Evolutionary conservation across 2,888 invertebrate species (phyloP).

Genomic region (Metellina segmentata): DNA sequence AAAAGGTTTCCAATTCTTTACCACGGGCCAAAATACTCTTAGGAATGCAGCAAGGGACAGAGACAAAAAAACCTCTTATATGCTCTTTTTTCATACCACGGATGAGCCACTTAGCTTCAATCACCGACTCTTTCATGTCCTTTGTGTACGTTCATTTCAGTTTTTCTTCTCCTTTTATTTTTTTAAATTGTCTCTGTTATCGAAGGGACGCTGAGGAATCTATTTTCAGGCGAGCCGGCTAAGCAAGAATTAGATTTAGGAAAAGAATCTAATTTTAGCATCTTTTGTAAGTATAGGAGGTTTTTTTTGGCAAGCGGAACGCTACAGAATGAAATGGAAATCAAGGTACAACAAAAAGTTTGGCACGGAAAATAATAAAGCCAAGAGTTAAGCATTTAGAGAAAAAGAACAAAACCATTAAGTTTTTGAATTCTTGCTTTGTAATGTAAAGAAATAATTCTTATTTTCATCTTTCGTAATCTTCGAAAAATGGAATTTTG

Average conservation of each 20-base stretch:
- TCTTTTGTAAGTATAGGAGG: slow-evolving; percentile 56
- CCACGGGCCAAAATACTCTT: slow-evolving; percentile 46
- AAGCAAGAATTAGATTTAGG: slow-evolving; percentile 67
- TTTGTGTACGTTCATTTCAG: slow-evolving; percentile 27
- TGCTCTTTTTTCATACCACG: neutral
- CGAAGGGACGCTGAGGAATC: slow-evolving; percentile 44
- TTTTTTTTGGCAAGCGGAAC: slow-evolving; percentile 41
- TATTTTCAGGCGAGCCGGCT: slow-evolving; percentile 69
- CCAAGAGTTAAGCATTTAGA: neutral
- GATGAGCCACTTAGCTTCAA: slow-evolving; percentile 12
- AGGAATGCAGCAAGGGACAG: slow-evolving; percentile 14
- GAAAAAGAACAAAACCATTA: too few relatives aligned
- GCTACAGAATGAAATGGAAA: slow-evolving; percentile 30
- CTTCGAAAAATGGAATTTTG: too few relatives aligned
- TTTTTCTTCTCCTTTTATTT: slow-evolving; percentile 24
- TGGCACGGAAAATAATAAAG: slow-evolving; percentile 7
- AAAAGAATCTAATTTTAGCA: slow-evolving; percentile 71
- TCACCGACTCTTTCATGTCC: slow-evolving; percentile 8
- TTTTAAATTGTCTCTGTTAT: slow-evolving; percentile 53
- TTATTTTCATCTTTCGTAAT: too few relatives aligned
- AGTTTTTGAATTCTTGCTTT: too few relatives aligned
- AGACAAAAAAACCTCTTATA: neutral
- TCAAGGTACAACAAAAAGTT: slow-evolving; percentile 25
- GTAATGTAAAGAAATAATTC: too few relatives aligned
- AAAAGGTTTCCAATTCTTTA: slow-evolving; percentile 24